phyloP scores from a whole-genome alignment of 2,113 vertebrate genomes.

The Hemichromis elongatus region DNA sequence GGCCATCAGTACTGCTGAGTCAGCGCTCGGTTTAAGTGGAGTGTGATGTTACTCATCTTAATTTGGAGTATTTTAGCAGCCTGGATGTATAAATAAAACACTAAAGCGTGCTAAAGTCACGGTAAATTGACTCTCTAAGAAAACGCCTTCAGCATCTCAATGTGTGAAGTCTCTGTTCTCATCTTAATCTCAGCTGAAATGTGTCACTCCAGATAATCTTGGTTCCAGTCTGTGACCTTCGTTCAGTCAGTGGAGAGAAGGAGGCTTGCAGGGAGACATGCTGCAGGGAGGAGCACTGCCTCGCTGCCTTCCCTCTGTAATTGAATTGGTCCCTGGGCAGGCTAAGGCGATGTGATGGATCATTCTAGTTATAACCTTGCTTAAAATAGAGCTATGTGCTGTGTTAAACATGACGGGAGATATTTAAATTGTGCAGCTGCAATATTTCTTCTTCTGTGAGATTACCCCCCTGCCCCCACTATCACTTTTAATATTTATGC shows the following conservation, averaged over 20 bases:
- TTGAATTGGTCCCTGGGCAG: background rate
- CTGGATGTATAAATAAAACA: background rate
- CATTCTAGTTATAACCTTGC: background rate
- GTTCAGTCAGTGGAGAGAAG: background rate
- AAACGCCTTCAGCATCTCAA: background rate
- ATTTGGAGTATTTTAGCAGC: background rate
- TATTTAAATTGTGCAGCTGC: background rate
- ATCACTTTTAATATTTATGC: background rate
- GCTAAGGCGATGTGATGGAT: background rate
- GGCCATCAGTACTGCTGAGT: constrained; percentile 26
- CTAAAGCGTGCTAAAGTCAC: background rate
- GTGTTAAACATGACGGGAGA: background rate
- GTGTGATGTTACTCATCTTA: background rate
- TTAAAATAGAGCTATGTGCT: constrained; percentile 35
- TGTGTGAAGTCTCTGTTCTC: background rate
- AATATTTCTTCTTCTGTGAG: background rate
- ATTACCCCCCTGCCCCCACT: background rate
- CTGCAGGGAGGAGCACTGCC: background rate
- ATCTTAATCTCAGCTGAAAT: background rate
- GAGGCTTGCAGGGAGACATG: background rate
- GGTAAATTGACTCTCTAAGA: background rate
- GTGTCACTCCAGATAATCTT: background rate
- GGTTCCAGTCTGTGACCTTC: constrained; percentile 6
- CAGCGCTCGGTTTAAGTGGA: constrained; percentile 4
- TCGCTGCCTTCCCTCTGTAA: background rate